Conservation (phyloP, 2,888 invertebrate species). For the Conistra vaccinii region DNA sequence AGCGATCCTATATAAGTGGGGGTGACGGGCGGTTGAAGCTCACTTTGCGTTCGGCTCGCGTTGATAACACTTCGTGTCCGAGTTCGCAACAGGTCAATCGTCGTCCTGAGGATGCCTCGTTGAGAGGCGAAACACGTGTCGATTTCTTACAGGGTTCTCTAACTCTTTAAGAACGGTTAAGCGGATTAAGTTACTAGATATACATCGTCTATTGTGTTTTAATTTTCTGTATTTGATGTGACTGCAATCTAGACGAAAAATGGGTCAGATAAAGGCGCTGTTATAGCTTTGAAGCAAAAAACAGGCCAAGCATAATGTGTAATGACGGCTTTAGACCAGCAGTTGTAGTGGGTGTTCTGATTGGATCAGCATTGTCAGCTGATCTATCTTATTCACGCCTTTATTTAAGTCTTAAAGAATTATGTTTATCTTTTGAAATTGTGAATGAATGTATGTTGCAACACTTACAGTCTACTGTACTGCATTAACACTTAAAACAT, state of each 20-base stretch:
- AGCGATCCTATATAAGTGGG: too few relatives aligned
- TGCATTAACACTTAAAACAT: neutral
- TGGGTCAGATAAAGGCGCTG: neutral
- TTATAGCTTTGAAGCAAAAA: neutral
- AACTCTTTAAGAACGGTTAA: too few relatives aligned
- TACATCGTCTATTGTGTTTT: too few relatives aligned
- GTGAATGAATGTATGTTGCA: neutral
- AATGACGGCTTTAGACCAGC: neutral
- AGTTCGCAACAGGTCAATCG: too few relatives aligned
- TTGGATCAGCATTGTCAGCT: neutral
- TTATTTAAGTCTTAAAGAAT: neutral
- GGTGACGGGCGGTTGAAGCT: too few relatives aligned
- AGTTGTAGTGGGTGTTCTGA: neutral
- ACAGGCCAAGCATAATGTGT: neutral
- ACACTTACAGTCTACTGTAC: neutral
- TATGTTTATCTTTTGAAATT: conserved; percentile 11
- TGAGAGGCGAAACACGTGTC: too few relatives aligned
- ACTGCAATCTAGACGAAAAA: neutral
- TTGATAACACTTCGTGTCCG: too few relatives aligned
- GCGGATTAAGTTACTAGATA: too few relatives aligned
- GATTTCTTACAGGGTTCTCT: too few relatives aligned
- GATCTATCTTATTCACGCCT: neutral
- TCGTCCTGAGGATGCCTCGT: too few relatives aligned
- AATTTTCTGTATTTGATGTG: neutral
- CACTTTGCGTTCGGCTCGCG: too few relatives aligned